phyloP scores from a whole-genome alignment of 2,888 invertebrate genomes.

The Pyrochroa serraticornis region DNA sequence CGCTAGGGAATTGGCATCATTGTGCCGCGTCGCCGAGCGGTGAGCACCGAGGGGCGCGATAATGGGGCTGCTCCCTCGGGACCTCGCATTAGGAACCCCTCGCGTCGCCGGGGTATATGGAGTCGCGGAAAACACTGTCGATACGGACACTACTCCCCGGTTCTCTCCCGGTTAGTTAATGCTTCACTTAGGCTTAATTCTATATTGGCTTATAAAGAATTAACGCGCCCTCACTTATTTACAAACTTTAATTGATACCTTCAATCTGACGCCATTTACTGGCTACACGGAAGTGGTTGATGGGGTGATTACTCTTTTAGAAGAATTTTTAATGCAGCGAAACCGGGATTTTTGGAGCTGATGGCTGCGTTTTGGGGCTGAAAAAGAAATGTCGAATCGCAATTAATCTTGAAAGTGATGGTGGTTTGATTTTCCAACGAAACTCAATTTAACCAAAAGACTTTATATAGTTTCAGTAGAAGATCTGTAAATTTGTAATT shows the following conservation, averaged over 20 bases:
- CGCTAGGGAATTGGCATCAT: conserved; percentile 56
- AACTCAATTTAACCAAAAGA: too few species aligned
- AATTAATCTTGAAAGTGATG: too few species aligned
- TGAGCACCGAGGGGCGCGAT: conserved; percentile 54
- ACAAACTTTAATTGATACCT: conserved; percentile 33
- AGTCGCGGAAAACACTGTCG: conserved; percentile 40
- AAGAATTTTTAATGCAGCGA: too few species aligned
- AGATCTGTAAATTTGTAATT: too few species aligned
- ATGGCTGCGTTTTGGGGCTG: too few species aligned
- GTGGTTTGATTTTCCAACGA: too few species aligned
- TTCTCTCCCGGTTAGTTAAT: conserved; percentile 43
- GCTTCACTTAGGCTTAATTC: conserved; percentile 48
- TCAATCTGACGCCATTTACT: conserved; percentile 23
- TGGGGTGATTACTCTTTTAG: conserved; percentile 4
- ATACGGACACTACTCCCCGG: conserved; percentile 34
- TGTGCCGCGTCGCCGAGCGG: conserved; percentile 51
- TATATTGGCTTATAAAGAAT: conserved; percentile 45
- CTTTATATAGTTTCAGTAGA: too few species aligned
- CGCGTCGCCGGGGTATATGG: conserved; percentile 29
- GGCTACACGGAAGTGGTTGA: conserved; percentile 21
- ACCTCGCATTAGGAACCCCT: conserved; percentile 49
- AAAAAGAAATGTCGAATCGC: too few species aligned
- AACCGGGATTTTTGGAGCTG: too few species aligned
- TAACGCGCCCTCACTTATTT: conserved; percentile 38
- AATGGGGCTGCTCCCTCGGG: conserved; percentile 57